Percentiles rank a stretch among this genome's conserved stretches.
phyloP scores from a whole-genome alignment of 1,140 invertebrate species.

The Zaprionus taronus region DNA sequence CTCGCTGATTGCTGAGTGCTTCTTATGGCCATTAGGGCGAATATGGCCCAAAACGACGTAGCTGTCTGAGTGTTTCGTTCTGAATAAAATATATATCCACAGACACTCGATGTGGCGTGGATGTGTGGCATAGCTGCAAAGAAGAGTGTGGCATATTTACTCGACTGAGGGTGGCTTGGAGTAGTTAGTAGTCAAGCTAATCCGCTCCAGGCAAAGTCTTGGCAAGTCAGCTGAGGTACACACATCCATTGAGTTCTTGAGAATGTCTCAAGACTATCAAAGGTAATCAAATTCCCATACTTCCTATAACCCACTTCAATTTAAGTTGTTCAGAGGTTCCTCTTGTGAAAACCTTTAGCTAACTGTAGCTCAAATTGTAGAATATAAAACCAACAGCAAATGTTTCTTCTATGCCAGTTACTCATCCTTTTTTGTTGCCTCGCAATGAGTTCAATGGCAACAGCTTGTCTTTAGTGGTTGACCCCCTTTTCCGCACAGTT shows the following conservation, averaged over 20 bases:
- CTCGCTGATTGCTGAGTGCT: slow-evolving; percentile 44
- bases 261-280: too few species aligned
- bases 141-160: not conserved
- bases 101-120: not conserved
- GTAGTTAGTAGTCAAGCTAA: not conserved
- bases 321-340: too few species aligned
- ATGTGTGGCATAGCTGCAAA: not conserved
- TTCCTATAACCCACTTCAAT: too few species aligned
- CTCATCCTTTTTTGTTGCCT: not conserved
- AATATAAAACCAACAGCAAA: not conserved
- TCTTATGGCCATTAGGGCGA: slow-evolving; percentile 43
- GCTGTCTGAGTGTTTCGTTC: not conserved
- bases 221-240: too few species aligned
- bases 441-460: too few species aligned
- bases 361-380: not conserved
- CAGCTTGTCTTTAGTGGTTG: too few species aligned
- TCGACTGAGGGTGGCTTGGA: not conserved
- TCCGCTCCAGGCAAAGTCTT: not conserved
- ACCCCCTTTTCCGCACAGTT: not conserved
- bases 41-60: slow-evolving; percentile 33
- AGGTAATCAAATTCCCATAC: too few species aligned
- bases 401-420: not conserved
- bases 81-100: slow-evolving; percentile 36
- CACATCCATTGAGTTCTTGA: too few species aligned
- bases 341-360: not conserved